A percentile compares a stretch with the other conserved stretches of the same genome.
Conservation (phyloP, 1,140 invertebrate genomes). For the Odontomachus brunneus region DNA sequence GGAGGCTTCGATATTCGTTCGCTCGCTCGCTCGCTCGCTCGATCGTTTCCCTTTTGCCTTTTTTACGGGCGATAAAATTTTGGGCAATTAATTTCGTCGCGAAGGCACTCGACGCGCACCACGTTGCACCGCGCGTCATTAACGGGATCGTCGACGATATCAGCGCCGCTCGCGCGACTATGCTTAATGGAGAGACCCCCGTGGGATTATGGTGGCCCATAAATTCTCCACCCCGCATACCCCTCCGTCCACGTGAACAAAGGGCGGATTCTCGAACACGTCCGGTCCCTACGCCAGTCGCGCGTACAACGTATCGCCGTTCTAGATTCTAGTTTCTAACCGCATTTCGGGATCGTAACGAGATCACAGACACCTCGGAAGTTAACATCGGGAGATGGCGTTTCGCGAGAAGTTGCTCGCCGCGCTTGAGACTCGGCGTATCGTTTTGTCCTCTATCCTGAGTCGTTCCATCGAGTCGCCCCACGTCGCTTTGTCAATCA, state of each 20-base stretch:
- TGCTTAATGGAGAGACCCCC: not conserved
- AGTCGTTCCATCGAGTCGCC: not conserved
- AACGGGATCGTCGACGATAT: slow-evolving; percentile 22
- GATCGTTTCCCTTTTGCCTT: too few relatives aligned
- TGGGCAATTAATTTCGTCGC: not conserved
- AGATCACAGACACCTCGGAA: slow-evolving; percentile 34
- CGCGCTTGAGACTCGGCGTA: not conserved
- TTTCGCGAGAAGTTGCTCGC: slow-evolving; percentile 31
- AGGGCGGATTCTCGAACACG: slow-evolving; percentile 37
- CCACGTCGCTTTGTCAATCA: not conserved
- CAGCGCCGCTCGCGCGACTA: not conserved
- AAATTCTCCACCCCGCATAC: too few relatives aligned
- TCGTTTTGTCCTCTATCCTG: too few relatives aligned
- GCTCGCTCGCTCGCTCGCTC: not conserved
- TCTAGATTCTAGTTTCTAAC: slow-evolving; percentile 40
- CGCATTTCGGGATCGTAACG: slow-evolving; percentile 46
- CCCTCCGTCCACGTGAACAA: slow-evolving; percentile 41
- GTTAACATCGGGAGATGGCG: slow-evolving; percentile 41
- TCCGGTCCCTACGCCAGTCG: slow-evolving; percentile 26
- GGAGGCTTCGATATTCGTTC: not conserved
- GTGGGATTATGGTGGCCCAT: slow-evolving; percentile 45
- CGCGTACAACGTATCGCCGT: slow-evolving; percentile 31
- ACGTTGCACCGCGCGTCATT: slow-evolving; percentile 39
- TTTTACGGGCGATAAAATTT: not conserved
- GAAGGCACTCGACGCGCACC: not conserved